Base-by-base conservation (phyloP, 2,113 vertebrate genomes). In the Paraplagusia blochii region DNA sequence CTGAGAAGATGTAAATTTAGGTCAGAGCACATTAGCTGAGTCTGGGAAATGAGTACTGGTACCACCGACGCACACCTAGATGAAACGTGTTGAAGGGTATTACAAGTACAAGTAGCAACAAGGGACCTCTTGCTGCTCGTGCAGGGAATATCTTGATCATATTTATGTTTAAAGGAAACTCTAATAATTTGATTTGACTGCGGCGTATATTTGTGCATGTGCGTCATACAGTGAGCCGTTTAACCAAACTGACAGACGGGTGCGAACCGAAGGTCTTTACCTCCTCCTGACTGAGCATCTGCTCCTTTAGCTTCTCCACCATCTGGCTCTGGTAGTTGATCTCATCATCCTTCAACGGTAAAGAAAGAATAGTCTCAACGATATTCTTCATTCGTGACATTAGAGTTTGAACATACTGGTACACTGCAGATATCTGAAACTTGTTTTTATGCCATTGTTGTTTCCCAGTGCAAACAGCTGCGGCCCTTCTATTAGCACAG, bases 201-300 rank as follows among this genome's bases (percentile, higher is more conserved):
- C 34, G 15, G 35, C 45, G 6, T 29, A 29, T 29, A 49, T 57
- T 71, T 48, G 16, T 33, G 74, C 53, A 44, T 40, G 15, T 18
- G 44, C 52, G 35, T 58, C 62, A 43, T 14, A 46, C 59, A n/a
- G 36, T 36, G 70, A 44, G 44, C 12, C 19, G 1, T 76, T 85
- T 69, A 73, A 72, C 49, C 40, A 66, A 66, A 72, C 60, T 54
- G 46, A 67, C 71, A 18, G 75, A 72, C 66, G 36, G 17, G 55
- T 46, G 38, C 63, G 44, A 71, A 70, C 58, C 17, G 16, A 14
- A 58, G 46, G 54, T 54, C 33, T 66, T 81, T 87, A 88, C 87
- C 87, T 88, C 85, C 81, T 88, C 85, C 74, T 88, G 87, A 54
- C 87, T 65, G 17, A 88, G 80, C 87, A 88, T 88, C 81, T 87